Conservation (phyloP, 1,140 invertebrate genomes). For the Drosophila tropicalis region DNA sequence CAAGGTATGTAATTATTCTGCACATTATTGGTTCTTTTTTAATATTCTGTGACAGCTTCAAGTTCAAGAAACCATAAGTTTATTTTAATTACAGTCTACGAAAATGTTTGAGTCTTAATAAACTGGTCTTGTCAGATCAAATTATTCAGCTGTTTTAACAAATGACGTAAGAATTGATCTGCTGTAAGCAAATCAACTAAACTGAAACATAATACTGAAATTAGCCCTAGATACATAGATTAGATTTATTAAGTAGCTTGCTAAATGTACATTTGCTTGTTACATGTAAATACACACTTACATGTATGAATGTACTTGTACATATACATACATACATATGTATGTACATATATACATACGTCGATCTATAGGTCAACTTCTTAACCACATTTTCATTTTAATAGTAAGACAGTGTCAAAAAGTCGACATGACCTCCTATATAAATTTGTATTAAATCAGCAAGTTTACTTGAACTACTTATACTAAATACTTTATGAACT, state of each 20-base stretch:
- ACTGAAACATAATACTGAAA: neutral
- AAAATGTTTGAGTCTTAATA: conserved; percentile 5
- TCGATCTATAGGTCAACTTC: too few relatives aligned
- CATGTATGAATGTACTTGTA: too few relatives aligned
- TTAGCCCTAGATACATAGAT: neutral
- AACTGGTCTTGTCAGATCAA: conserved; percentile 25
- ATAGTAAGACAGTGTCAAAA: neutral
- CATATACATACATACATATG: neutral
- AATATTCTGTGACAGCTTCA: too few relatives aligned
- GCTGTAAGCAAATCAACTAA: neutral
- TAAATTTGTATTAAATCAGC: neutral
- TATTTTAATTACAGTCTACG: conserved; percentile 26
- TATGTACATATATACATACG: neutral
- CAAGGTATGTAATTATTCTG: too few relatives aligned
- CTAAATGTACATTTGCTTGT: too few relatives aligned
- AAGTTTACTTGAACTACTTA: neutral
- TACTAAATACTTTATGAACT: neutral
- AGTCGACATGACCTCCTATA: neutral
- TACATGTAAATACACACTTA: too few relatives aligned
- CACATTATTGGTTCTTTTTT: too few relatives aligned
- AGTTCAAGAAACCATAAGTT: too few relatives aligned
- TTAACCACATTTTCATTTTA: too few relatives aligned
- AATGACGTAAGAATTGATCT: conserved; percentile 31
- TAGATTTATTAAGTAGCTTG: too few relatives aligned
- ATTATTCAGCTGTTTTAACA: conserved; percentile 3